phyloP scores from a whole-genome alignment of 2,797 vertebrate species.

The Glyptemys insculpta region DNA sequence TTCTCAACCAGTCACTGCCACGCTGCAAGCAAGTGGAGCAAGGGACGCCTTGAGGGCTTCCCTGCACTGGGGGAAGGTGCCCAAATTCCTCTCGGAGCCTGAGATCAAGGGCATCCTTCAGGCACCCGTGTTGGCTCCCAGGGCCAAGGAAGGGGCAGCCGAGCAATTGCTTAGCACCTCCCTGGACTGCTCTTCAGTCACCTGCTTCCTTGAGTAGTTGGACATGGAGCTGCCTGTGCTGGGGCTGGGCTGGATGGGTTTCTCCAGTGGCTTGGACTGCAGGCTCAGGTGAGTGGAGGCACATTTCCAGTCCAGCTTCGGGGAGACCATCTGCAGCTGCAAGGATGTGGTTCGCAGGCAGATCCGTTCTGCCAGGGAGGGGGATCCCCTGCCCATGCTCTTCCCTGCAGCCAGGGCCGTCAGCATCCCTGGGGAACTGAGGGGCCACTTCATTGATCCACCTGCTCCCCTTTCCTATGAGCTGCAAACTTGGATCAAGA shows the following conservation, averaged over 20 bases:
- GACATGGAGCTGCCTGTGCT: conserved; percentile 89
- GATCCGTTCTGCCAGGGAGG: conserved; percentile 89
- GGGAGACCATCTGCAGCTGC: conserved; percentile 88
- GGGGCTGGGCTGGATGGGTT: conserved; percentile 92
- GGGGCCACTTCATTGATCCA: too few relatives aligned
- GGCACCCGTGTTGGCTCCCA: conserved; percentile 60
- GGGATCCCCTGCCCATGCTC: conserved; percentile 60
- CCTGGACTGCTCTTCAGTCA: conserved; percentile 89
- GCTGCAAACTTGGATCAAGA: too few relatives aligned
- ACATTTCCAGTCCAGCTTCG: conserved; percentile 90
- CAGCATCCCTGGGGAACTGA: too few relatives aligned
- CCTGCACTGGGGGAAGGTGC: conserved; percentile 81
- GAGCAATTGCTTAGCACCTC: conserved; percentile 84
- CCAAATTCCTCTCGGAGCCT: conserved; percentile 70
- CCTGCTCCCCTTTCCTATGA: too few relatives aligned
- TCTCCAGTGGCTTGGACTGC: conserved; percentile 89
- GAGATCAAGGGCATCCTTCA: conserved; percentile 83
- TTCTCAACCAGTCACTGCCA: too few relatives aligned
- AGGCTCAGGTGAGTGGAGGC: conserved; percentile 90
- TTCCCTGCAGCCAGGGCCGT: too few relatives aligned
- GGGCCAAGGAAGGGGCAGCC: conserved; percentile 67
- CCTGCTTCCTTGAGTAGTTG: conserved; percentile 91
- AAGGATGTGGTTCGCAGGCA: conserved; percentile 89
- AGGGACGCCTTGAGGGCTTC: conserved; percentile 79
- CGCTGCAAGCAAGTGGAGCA: too few relatives aligned